Evolutionary conservation across 2,113 vertebrate species (phyloP).

Genomic region (Amphiprion ocellaris): DNA sequence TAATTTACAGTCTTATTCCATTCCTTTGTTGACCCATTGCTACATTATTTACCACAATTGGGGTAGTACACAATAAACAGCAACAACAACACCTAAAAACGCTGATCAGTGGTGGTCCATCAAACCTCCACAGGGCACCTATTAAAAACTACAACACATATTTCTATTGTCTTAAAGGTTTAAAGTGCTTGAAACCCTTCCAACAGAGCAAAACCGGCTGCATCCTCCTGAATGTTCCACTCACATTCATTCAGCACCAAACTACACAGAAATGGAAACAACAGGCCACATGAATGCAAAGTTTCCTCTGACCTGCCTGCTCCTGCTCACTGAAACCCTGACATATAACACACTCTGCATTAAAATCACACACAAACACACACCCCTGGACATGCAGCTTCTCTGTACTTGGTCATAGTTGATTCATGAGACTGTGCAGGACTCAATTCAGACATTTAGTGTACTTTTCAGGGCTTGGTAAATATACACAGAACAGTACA

Average conservation of each 20-base stretch:
- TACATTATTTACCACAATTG: too few relatives aligned
- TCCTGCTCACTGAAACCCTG: constrained; percentile 30
- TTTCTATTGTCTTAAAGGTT: background rate
- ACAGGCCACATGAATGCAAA: background rate
- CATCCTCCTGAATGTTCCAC: constrained; percentile 16
- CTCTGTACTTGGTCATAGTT: too few relatives aligned
- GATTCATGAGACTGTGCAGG: background rate
- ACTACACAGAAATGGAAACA: background rate
- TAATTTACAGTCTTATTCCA: too few relatives aligned
- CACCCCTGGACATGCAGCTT: background rate
- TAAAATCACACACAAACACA: background rate
- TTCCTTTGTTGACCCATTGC: too few relatives aligned
- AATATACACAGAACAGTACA: too few relatives aligned
- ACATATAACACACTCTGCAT: background rate
- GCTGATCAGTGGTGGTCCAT: background rate
- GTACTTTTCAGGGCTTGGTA: background rate
- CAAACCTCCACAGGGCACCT: constrained; percentile 1
- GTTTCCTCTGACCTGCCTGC: constrained; percentile 33
- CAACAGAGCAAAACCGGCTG: background rate
- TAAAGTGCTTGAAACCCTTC: background rate
- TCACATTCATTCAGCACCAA: background rate
- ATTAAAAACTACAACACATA: background rate
- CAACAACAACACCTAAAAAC: background rate
- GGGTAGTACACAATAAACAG: too few relatives aligned
- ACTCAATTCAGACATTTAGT: background rate